Conservation (phyloP, 2,797 vertebrate species). For the Urosaurus nigricauda region DNA sequence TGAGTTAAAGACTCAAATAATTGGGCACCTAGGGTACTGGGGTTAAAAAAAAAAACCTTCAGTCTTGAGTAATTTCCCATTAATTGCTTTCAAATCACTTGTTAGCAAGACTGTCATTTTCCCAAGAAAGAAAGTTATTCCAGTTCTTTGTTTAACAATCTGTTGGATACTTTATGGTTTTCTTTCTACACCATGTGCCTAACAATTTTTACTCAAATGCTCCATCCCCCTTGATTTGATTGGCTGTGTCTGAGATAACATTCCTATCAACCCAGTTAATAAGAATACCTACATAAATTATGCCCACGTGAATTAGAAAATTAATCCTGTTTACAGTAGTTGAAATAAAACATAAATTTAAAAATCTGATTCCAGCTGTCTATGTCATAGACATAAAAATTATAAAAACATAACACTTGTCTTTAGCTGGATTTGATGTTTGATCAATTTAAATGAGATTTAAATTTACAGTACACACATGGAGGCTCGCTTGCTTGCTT, state of each 20-base stretch:
- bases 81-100: conserved; percentile 5
- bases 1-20: conserved; percentile 20
- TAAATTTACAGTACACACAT: neutral
- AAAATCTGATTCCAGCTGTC: neutral
- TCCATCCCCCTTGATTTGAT: neutral
- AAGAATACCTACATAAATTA: neutral
- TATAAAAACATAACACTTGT: neutral
- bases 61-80: neutral
- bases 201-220: neutral
- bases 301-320: neutral
- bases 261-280: neutral
- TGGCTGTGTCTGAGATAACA: neutral
- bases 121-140: conserved; percentile 33
- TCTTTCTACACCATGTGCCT: neutral
- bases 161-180: conserved; percentile 30
- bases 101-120: neutral
- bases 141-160: conserved; percentile 27
- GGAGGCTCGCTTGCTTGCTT: neutral
- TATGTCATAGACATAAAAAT: neutral
- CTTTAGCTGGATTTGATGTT: neutral
- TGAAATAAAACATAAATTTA: conserved; percentile 17
- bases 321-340: neutral
- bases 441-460: neutral
- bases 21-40: neutral
- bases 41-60: conserved; percentile 23